Evolutionary conservation across 2,113 vertebrate species (phyloP), one percentile per base, ranked within the genome.

Genomic region (Trematomus loennbergii): DNA sequence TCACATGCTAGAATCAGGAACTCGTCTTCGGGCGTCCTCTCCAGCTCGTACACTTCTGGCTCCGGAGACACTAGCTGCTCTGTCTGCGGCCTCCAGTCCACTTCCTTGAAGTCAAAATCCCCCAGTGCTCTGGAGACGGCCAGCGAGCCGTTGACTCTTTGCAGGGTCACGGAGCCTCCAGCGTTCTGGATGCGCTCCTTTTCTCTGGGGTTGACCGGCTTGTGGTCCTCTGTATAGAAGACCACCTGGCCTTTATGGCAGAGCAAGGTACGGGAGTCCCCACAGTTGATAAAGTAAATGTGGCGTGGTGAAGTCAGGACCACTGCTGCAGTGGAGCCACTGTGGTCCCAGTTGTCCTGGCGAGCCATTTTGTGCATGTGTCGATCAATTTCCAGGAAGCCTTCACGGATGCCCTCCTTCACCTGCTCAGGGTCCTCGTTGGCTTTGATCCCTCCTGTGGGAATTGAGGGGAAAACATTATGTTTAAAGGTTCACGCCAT

Each of bases 191-290:
- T 96, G 48, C 95, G 93, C 80, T 96, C 95, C 17, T 94, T 94
- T 85, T 97, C 96, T 12, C 93, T 82, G 1, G 94, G 96, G 79
- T 93, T 94, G 87, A 89, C 89, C 0, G 96, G 95, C 86, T 96
- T 95, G 91, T 96, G 95, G 89, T 96, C 96, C 78, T 97, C 94
- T 0, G 96, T 96, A 89, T 95, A 94, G 93, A 97, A 96, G 78
- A 91, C 87, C 69, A 96, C 88, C 43, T 89, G 48, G 53, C 94
- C 88, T 0, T 92, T 67, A 0, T 88, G 94, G 79, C 96, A 96
- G 69, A 96, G 94, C 52, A 96, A 81, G 0, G 95, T 96, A 63
- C 96, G 94, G 0, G 96, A 94, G 93, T 96, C 95, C 5, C 96
- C 96, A 2, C 95, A 96, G 92, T 96, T 96, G 86, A 95, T 91